Percentiles rank a stretch among this genome's conserved stretches.
phyloP scores from a whole-genome alignment of 2,888 invertebrate species.

The Eristalis intricaria region DNA sequence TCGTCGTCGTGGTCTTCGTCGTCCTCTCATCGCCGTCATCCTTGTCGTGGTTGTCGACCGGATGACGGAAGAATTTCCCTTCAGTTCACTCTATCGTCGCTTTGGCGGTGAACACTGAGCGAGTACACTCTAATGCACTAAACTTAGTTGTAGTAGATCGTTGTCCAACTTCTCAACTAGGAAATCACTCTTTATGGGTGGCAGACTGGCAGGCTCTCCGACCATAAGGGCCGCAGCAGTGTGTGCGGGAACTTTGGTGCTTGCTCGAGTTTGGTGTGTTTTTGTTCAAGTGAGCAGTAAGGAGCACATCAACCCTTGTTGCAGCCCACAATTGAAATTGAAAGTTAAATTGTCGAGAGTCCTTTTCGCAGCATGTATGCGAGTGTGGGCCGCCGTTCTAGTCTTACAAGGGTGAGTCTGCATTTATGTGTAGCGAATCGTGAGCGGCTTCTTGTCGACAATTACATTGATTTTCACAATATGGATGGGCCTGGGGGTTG shows the following conservation, averaged over 20 bases:
- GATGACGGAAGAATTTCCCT: slow-evolving; percentile 57
- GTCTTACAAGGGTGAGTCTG: slow-evolving; percentile 61
- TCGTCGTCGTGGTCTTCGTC: slow-evolving; percentile 4
- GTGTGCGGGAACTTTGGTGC: slow-evolving; percentile 55
- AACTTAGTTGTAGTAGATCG: slow-evolving; percentile 62
- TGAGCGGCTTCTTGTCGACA: slow-evolving; percentile 70
- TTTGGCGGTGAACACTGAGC: neutral
- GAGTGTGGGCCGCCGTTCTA: slow-evolving; percentile 5
- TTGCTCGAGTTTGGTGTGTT: slow-evolving; percentile 40
- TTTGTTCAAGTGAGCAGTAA: slow-evolving; percentile 45
- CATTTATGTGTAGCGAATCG: slow-evolving; percentile 71
- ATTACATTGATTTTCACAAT: slow-evolving; percentile 69
- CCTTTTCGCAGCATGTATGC: slow-evolving; percentile 21
- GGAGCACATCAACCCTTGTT: slow-evolving; percentile 53
- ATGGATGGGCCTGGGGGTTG: slow-evolving; percentile 43
- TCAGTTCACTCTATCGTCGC: slow-evolving; percentile 3
- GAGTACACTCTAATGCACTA: slow-evolving; percentile 54
- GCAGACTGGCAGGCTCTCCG: slow-evolving; percentile 71
- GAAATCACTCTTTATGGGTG: slow-evolving; percentile 72
- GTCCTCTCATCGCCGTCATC: neutral
- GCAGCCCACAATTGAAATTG: slow-evolving; percentile 67
- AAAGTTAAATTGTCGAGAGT: slow-evolving; percentile 72
- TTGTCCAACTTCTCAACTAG: slow-evolving; percentile 63
- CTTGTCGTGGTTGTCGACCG: slow-evolving; percentile 36
- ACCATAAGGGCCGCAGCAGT: slow-evolving; percentile 65